Conservation (phyloP, 37 sponge, comb jelly and placozoan species). For the Ianthella basta region DNA sequence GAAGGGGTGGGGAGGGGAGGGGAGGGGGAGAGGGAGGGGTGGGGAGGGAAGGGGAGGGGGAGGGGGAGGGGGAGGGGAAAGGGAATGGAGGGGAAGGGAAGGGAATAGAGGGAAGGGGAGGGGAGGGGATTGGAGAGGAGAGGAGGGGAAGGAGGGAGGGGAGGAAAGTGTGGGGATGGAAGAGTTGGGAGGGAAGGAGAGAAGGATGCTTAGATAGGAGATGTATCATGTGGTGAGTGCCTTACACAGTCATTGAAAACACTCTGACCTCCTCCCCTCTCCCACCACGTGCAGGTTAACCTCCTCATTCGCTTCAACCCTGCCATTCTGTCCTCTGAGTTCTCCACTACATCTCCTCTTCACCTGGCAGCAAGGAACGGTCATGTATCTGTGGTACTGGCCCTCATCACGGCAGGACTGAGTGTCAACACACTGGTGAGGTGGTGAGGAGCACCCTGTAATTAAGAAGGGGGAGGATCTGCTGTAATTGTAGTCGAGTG, state of each 20-base stretch:
- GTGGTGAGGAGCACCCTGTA: background rate
- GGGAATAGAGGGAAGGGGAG: no score
- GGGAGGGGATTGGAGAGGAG: no score
- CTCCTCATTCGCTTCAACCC: conserved; percentile 22
- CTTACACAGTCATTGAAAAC: no score
- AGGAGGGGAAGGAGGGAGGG: no score
- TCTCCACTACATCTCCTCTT: conserved; percentile 48
- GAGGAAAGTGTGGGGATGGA: no score
- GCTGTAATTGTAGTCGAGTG: background rate
- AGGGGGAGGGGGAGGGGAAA: background rate
- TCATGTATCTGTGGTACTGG: conserved; percentile 64
- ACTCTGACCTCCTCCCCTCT: conserved; percentile 10
- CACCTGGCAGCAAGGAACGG: conserved; percentile 89
- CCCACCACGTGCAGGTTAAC: conserved; percentile 60
- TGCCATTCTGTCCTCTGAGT: conserved; percentile 2
- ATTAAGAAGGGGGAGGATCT: background rate
- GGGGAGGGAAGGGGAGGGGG: background rate
- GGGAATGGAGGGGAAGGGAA: background rate
- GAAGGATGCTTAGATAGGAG: no score
- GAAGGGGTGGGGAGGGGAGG: no score
- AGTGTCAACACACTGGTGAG: conserved; percentile 71
- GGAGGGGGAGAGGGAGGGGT: background rate
- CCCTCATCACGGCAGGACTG: conserved; percentile 72
- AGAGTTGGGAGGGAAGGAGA: no score
- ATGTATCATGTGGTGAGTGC: background rate